phyloP scores from a whole-genome alignment of 2,797 vertebrate species.

The Sebastiscus albofasciatus region DNA sequence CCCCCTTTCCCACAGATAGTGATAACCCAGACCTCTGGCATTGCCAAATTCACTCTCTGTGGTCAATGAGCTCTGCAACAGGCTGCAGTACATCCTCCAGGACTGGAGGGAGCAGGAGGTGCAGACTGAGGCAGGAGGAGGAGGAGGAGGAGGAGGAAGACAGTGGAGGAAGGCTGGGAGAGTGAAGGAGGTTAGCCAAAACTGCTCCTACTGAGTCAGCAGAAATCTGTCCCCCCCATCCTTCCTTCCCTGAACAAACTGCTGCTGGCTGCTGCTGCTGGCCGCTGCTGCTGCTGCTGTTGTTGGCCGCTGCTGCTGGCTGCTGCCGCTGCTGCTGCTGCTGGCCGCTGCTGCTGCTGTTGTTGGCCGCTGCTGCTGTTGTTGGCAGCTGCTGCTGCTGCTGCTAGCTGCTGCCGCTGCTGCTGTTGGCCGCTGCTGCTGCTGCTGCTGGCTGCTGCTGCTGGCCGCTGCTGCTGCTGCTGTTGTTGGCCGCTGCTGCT shows the following conservation, averaged over 20 bases:
- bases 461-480: no score
- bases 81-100: conserved; percentile 76
- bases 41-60: conserved; percentile 81
- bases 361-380: no score
- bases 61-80: conserved; percentile 84
- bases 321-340: no score
- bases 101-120: conserved; percentile 50
- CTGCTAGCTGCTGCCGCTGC: no score
- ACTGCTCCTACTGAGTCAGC: conserved; percentile 44
- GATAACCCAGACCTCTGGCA: conserved; percentile 63
- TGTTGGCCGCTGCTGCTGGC: no score
- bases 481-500: no score
- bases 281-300: no score
- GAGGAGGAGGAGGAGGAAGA: conserved; percentile 76
- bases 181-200: conserved; percentile 89
- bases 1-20: conserved; percentile 77
- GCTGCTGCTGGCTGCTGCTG: no score
- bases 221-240: conserved; percentile 22
- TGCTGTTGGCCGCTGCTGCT: no score
- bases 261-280: neutral
- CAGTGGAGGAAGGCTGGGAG: conserved; percentile 85
- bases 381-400: no score
- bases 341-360: no score
- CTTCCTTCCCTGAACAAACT: conserved; percentile 16
- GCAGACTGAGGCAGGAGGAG: conserved; percentile 75